Evolutionary conservation across 2,113 vertebrate genomes (phyloP), one percentile per base, ranked within the genome.

Genomic region (Alouatta palliata): DNA sequence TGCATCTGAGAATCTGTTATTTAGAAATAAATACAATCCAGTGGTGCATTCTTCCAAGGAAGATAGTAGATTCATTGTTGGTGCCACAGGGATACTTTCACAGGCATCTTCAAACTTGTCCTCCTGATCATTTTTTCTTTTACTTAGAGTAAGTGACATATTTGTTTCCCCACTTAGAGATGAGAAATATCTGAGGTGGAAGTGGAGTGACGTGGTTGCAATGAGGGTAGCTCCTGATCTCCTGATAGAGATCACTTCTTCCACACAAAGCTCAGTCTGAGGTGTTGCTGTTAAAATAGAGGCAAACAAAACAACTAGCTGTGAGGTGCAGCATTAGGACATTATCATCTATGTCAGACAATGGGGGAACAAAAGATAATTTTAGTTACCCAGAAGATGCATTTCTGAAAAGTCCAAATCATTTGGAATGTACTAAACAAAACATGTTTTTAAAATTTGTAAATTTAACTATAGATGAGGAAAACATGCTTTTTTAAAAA

Each of bases 1-100:
- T 47, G 98, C 97, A 16, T 98, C 95, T 16, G 97, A 92, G 95
- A 98, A 98, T 85, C 94, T 97, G 90, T 98, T 98, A 94, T 98
- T 98, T 83, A 98, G 96, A 89, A 98, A 98, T 64, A 98, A 94
- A 71, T 98, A 98, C 49, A 98, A 75, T 64, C 95, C 97, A n/a
- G 96, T 97, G 56, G 98, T 98, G 19, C 98, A 97, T 83, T 98
- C 98, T 94, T 98, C 97, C 88, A 98, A 49, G 43, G 98, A 97
- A 84, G 95, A 96, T 1, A 61, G 1, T 21, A 98, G 79, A 61
- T 85, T 90, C 95, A 98, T 97, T 17, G 92, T 95, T 52, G 87
- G 80, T 87, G 98, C 96, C 17, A 37, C 54, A 7, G 98, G 98
- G 61, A 98, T 98, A 40, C 49, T 45, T 82, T 97, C 98, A 87